Evolutionary conservation across 1,140 invertebrate genomes (phyloP), one percentile per base, ranked within the genome.

Genomic region (Spodoptera frugiperda): DNA sequence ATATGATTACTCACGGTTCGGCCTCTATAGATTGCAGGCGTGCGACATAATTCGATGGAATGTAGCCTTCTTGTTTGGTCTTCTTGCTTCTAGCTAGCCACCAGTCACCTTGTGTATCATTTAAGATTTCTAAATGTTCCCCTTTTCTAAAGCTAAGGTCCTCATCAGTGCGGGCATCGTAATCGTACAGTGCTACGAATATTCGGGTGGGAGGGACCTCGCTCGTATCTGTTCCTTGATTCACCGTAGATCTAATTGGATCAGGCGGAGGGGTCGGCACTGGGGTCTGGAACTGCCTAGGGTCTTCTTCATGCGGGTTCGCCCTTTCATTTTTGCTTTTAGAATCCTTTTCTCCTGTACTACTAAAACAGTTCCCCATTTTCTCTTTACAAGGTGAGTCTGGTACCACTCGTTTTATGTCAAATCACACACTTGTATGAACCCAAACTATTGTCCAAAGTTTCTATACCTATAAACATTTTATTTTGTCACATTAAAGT

Each of bases 1-100:
- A 87, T 86, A 85, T 84, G 87, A 87, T 85, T 91, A 96, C 98
- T 99, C 96, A 99, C 98, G 99, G 98, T 96, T 99, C 99, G 83
- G 99, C 99, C 95, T 99, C 99, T 89, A 99, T 99, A 78, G 98
- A 99, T 94, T 99, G 99, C 86, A 99, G 95, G 94, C 99, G 99
- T 82, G 99, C 99, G 79, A 99, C 99, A 96, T 99, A 99, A 95
- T 99, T 99, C 68, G 98, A 99, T 84, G 99, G 99, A 94, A 99
- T 99, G 95, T 99, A 99, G 76, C 99, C 99, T 94, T 99, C 98
- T 92, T 98, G 97, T 92, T 97, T 97, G 46, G 98, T 98, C 84
- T 98, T 96, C 95, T 98, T 98, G 94, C 98, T 99, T 85, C 97
- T 96, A 55, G 99, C 99, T 87, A 99, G 96, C 99, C 99, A 99